Base-by-base conservation (phyloP, 2,888 invertebrate species). In the Hoplodrina blanda region DNA sequence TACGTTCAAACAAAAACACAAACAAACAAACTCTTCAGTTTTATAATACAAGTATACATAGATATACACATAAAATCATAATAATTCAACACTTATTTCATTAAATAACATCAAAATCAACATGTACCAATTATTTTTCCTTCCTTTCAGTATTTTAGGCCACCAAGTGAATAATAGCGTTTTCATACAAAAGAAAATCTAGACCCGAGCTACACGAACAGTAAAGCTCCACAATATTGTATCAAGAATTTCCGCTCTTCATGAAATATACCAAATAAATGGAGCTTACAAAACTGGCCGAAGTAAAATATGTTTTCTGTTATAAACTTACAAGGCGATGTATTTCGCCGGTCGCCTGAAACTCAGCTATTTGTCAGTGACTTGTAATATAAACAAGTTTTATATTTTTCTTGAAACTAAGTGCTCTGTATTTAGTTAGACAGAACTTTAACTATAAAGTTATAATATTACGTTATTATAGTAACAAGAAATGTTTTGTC, bases 291-390 rank as follows among this genome's bases (percentile, higher is more conserved):
- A 54, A 62, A 61, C 61, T 11, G 11, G 30, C 41, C 30, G 19
- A 62, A 61, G 64, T 65, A 55, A 74, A 79, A 79, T 77, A 75
- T 59, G 52, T 54, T 77, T 79, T 74, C 69, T 60, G 63, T 54
- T 79, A 50, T 62, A 64, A 79, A 69, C 63, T 63, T 49, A 77
- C 74, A 59, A 69, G 54, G 69, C 50, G 15, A 55, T 41, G 33
- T 52, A 73, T 46, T 75, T 74, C 53, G 30, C 52, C 30, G 52
- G 50, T 69, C 44, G 55, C 49, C 10, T 64, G 69, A 49, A 69
- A 19, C 20, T 62, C 25, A 11, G 30, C 62, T 57, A 69, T 62
- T 74, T 61, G 53, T 64, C 49, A 25, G 44, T 20, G 53, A 59
- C 25, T 63, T 70, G 44, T 44, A 44, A 52, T 49, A 33, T 56